Conservation (phyloP, 2,113 vertebrate genomes). For the Cervus canadensis region DNA sequence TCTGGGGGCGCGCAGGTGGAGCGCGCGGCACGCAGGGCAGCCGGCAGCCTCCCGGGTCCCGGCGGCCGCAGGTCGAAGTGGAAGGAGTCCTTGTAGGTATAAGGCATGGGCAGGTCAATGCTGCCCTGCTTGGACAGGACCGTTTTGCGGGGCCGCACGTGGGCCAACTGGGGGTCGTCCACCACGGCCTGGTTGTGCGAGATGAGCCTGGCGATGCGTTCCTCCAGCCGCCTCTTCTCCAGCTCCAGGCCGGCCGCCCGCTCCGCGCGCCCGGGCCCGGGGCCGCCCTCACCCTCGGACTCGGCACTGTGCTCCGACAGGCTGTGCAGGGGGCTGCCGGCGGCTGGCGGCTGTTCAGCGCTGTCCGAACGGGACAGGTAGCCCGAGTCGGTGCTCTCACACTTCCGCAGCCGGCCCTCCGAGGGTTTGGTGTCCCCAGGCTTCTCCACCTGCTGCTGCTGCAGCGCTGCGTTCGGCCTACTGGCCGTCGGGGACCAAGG, state of each 20-base stretch:
- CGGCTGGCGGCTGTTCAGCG: constrained; percentile 82
- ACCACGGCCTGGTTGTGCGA: constrained; percentile 93
- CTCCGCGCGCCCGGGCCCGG: constrained; percentile 32
- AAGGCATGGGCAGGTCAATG: constrained; percentile 95
- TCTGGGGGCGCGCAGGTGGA: constrained; percentile 76
- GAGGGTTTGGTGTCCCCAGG: constrained; percentile 81
- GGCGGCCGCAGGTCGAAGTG: constrained; percentile 92
- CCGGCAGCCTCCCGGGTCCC: constrained; percentile 76
- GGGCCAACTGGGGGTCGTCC: constrained; percentile 91
- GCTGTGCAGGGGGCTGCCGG: constrained; percentile 81
- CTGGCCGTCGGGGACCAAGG: constrained; percentile 54
- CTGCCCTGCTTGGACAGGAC: constrained; percentile 94
- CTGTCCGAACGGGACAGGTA: constrained; percentile 92
- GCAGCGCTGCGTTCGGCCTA: constrained; percentile 83
- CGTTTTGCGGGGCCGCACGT: constrained; percentile 92
- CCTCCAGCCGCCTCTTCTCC: constrained; percentile 89
- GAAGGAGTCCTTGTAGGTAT: constrained; percentile 96
- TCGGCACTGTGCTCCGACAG: constrained; percentile 82
- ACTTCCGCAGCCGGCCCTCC: constrained; percentile 88
- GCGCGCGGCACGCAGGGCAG: constrained; percentile 71
- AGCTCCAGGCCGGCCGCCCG: constrained; percentile 67
- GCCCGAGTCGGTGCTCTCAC: constrained; percentile 96
- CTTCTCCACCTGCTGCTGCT: constrained; percentile 89
- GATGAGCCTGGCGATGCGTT: constrained; percentile 93
- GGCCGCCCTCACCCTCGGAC: constrained; percentile 79